Evolutionary conservation across 1,140 invertebrate species (phyloP).

Genomic region (Sinonovacula constricta): DNA sequence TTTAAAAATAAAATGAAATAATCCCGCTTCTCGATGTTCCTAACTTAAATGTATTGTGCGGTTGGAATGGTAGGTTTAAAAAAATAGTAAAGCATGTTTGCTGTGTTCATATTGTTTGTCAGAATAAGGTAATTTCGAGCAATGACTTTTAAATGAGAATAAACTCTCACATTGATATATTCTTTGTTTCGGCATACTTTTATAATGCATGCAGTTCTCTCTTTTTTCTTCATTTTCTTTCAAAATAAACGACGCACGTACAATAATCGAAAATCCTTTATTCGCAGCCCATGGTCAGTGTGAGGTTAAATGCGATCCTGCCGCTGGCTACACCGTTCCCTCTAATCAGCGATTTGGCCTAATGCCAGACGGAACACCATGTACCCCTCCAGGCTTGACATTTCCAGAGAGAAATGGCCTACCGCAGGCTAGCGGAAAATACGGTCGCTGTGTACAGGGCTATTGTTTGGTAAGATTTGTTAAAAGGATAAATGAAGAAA

Average conservation of each 20-base stretch:
- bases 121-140: not conserved
- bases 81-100: not conserved
- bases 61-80: not conserved
- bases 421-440: slow-evolving; percentile 17
- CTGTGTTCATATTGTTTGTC: not conserved
- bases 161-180: not conserved
- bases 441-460: slow-evolving; percentile 32
- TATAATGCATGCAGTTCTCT: not conserved
- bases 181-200: not conserved
- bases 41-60: not conserved
- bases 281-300: slow-evolving; percentile 31
- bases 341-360: slow-evolving; percentile 27
- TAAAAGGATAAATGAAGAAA: too few species aligned
- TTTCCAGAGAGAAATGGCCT: slow-evolving; percentile 17
- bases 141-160: not conserved
- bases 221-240: not conserved
- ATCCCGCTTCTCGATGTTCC: not conserved
- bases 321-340: not conserved
- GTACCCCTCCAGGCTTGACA: not conserved
- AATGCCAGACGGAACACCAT: slow-evolving; percentile 42
- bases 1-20: not conserved
- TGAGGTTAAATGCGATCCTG: slow-evolving; percentile 34
- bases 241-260: not conserved
- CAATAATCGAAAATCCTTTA: not conserved
- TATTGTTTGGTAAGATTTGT: slow-evolving; percentile 49